A percentile compares a stretch with the other conserved stretches of the same genome.
phyloP scores from a whole-genome alignment of 23 tunicate species.

The Styela clava region DNA sequence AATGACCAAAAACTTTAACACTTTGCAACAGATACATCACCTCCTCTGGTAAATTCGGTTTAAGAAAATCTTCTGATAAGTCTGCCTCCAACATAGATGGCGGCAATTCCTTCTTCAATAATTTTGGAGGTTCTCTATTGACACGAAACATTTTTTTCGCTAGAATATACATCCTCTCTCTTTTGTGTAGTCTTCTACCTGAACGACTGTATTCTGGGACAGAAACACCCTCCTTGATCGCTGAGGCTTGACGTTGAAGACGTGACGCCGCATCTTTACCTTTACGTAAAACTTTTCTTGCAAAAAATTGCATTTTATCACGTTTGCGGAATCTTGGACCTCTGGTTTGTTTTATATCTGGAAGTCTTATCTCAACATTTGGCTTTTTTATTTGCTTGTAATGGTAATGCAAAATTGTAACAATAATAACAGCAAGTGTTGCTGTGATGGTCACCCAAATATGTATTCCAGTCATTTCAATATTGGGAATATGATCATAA shows the following conservation, averaged over 20 bases:
- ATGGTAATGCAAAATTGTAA: not conserved
- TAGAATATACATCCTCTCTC: conserved; percentile 84
- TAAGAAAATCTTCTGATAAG: conserved; percentile 27
- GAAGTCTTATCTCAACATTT: conserved; percentile 3
- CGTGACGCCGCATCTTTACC: conserved; percentile 77
- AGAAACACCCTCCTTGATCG: conserved; percentile 60
- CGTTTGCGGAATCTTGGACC: conserved; percentile 71
- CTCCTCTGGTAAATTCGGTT: conserved; percentile 75
- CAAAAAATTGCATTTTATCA: conserved; percentile 84
- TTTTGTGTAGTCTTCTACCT: conserved; percentile 61
- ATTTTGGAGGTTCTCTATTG: conserved; percentile 49
- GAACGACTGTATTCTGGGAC: conserved; percentile 82
- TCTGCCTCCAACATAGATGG: conserved; percentile 81
- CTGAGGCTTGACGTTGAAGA: conserved; percentile 58
- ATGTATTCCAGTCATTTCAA: not conserved
- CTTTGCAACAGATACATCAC: conserved; percentile 78
- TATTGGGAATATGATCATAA: not conserved
- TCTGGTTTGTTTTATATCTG: conserved; percentile 9
- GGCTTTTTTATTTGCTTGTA: conserved; percentile 15
- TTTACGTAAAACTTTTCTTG: conserved; percentile 83
- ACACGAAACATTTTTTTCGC: conserved; percentile 67
- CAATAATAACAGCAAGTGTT: not conserved
- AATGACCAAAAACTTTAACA: conserved; percentile 98
- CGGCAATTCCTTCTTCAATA: conserved; percentile 79
- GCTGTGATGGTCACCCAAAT: not conserved